Conservation (phyloP, 2,888 invertebrate species). For the Craniophora ligustri region DNA sequence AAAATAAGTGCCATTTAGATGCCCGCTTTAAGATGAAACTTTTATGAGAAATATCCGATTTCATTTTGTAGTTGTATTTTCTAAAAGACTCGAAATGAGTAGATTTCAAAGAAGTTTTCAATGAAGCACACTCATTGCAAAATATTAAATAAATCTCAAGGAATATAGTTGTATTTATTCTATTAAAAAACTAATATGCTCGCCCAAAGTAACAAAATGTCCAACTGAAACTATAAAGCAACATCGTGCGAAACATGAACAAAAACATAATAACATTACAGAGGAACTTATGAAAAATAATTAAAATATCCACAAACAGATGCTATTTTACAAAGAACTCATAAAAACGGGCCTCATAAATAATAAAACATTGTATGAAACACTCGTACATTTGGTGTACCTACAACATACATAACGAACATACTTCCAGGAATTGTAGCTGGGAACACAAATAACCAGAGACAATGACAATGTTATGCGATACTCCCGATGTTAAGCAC, state of each 20-base stretch:
- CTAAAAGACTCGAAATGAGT: no score
- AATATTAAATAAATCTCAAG: no score
- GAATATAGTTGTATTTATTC: no score
- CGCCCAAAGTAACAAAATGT: constrained; percentile 6
- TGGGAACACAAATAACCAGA: constrained; percentile 27
- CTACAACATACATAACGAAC: neutral
- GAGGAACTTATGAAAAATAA: constrained; percentile 22
- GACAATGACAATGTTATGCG: constrained; percentile 29
- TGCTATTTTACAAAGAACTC: constrained; percentile 36
- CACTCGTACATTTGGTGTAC: constrained; percentile 11
- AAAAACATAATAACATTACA: constrained; percentile 14
- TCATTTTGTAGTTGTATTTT: no score
- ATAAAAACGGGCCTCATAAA: constrained; percentile 34
- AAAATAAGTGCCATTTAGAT: no score
- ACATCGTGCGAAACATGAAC: constrained; percentile 1
- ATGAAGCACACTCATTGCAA: no score
- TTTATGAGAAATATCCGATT: no score
- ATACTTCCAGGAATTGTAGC: constrained; percentile 4
- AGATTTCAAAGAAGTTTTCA: no score
- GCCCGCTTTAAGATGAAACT: no score
- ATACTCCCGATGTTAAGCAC: constrained; percentile 37
- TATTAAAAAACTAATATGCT: neutral
- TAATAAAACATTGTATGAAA: constrained; percentile 34
- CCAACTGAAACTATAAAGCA: constrained; percentile 13
- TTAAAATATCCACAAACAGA: constrained; percentile 43